These are phyloP conservation scores for Eidolon dupreanum DNA, from an alignment of 2,797 vertebrate species.

Conservation along the genomic window DNA sequence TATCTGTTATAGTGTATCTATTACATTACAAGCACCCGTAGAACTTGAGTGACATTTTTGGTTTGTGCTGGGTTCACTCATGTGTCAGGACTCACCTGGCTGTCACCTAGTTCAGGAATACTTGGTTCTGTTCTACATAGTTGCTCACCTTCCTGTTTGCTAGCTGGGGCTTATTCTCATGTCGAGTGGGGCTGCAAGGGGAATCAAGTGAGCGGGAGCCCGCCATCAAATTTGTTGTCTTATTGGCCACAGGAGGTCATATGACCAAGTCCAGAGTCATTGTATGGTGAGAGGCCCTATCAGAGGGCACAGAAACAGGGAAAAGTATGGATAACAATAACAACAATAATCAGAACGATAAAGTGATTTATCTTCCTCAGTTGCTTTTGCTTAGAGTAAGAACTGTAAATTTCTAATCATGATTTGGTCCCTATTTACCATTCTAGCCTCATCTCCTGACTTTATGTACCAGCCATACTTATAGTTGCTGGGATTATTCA, in stretches of 20 bases:
- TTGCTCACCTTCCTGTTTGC: not conserved
- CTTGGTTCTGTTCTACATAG: not conserved
- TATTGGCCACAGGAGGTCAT: not conserved
- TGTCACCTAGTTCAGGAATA: not conserved
- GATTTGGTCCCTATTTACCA: not conserved
- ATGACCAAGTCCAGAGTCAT: not conserved
- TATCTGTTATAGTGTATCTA: not conserved
- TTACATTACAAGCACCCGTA: not conserved
- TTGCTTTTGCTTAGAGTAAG: constrained; percentile 32
- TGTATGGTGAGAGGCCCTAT: not conserved
- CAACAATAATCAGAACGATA: not conserved
- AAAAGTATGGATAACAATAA: not conserved
- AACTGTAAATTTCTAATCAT: not conserved
- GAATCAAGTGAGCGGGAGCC: not conserved
- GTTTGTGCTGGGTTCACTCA: not conserved
- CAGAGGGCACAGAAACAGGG: not conserved
- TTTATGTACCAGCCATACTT: not conserved
- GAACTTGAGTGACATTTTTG: not conserved
- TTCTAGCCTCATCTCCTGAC: not conserved
- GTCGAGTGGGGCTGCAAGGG: not conserved
- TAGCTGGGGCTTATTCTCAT: not conserved
- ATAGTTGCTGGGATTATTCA: not conserved
- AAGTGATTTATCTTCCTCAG: not conserved
- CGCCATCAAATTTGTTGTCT: not conserved
- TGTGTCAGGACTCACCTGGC: not conserved